These are phyloP conservation scores for Lithophane leautieri DNA, from an alignment of 2,888 invertebrate species.

Conservation along the genomic window DNA sequence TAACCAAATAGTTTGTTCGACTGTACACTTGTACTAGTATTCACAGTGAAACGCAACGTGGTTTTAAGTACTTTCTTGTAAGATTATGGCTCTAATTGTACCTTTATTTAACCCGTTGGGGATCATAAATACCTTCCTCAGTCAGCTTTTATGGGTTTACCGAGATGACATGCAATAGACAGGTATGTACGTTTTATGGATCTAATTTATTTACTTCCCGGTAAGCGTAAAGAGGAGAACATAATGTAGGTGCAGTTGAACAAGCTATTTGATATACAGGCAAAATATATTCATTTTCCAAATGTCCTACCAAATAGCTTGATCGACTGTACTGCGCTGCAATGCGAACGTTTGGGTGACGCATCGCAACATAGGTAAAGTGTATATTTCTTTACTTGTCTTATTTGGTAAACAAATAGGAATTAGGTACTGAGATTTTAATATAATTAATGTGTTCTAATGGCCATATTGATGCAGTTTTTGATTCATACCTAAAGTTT, in stretches of 20 bases:
- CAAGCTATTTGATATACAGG: too few relatives aligned
- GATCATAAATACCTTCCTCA: constrained; percentile 36
- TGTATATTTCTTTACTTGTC: not conserved
- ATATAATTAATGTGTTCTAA: too few relatives aligned
- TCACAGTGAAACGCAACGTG: not conserved
- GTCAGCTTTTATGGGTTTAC: constrained; percentile 39
- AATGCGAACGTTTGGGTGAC: not conserved
- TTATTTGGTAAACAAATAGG: not conserved
- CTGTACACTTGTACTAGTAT: not conserved
- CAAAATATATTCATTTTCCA: too few relatives aligned
- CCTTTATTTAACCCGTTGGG: constrained; percentile 24
- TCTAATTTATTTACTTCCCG: constrained; percentile 34
- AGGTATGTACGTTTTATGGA: constrained; percentile 33
- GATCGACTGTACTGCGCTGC: not conserved
- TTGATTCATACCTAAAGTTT: too few relatives aligned
- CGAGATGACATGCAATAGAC: constrained; percentile 28
- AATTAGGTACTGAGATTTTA: too few relatives aligned
- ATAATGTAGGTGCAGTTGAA: not conserved
- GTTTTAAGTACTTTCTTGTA: constrained; percentile 13
- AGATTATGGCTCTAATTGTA: constrained; percentile 40
- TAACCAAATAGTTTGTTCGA: not conserved
- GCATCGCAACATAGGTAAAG: not conserved
- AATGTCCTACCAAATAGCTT: too few relatives aligned
- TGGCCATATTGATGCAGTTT: too few relatives aligned
- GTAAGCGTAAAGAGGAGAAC: not conserved